phyloP scores from a whole-genome alignment of 2,797 vertebrate genomes.

The Rhabdophis nuchalis region DNA sequence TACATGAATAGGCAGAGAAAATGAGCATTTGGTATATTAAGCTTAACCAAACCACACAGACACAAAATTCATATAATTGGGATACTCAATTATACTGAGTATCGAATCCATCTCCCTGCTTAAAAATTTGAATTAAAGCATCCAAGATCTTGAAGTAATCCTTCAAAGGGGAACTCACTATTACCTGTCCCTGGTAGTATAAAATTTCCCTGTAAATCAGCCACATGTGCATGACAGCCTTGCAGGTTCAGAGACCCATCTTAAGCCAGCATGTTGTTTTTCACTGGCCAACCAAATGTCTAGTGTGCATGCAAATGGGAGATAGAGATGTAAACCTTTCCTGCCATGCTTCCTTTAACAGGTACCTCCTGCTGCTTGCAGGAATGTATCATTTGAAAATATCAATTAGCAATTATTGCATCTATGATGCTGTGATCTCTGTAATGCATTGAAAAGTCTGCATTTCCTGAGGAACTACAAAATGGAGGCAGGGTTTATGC shows the following conservation, averaged over 20 bases:
- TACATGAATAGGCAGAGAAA: neutral
- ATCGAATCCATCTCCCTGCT: neutral
- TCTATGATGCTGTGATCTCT: neutral
- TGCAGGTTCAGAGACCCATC: neutral
- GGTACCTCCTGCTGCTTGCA: neutral
- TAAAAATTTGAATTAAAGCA: neutral
- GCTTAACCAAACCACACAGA: neutral
- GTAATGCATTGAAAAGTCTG: neutral
- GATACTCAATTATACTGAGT: no score
- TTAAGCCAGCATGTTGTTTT: neutral
- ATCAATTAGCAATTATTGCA: neutral
- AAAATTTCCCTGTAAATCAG: neutral
- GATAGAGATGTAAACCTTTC: neutral
- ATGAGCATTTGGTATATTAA: neutral
- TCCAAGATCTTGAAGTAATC: neutral
- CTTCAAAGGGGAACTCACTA: neutral
- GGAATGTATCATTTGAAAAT: neutral
- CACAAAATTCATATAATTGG: neutral
- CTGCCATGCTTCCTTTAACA: neutral
- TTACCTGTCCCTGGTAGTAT: neutral
- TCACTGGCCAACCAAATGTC: neutral
- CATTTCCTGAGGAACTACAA: neutral
- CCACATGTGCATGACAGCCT: neutral
- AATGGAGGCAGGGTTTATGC: neutral
- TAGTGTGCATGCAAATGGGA: neutral